Percentiles rank a stretch among this genome's conserved stretches.
These are phyloP conservation scores for Probaryconus sp. DNA, from an alignment of 1,140 invertebrate species.

Conservation along the genomic window DNA sequence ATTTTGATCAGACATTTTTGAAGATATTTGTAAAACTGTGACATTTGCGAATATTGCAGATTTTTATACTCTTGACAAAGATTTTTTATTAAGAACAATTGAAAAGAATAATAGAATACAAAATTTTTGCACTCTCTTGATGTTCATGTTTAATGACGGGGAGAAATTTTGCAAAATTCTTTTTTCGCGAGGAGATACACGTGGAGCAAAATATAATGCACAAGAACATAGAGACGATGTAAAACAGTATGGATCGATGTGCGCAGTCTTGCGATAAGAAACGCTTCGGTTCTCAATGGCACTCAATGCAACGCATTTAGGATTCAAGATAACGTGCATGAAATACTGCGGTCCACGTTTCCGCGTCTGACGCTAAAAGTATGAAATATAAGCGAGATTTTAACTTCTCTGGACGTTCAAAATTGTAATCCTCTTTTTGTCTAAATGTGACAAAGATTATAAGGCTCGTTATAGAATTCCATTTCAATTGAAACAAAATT, in stretches of 20 bases:
- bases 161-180: neutral
- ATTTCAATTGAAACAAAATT: no score
- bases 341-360: slow-evolving; percentile 33
- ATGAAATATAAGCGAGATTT: slow-evolving; percentile 32
- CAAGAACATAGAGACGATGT: slow-evolving; percentile 1
- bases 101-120: no score
- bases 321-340: slow-evolving; percentile 44
- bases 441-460: neutral
- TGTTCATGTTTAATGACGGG: no score
- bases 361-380: slow-evolving; percentile 22
- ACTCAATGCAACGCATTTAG: slow-evolving; percentile 39
- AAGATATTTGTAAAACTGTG: no score
- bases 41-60: no score
- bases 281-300: slow-evolving; percentile 32
- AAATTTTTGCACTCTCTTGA: no score
- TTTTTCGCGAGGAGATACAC: no score
- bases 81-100: no score
- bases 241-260: slow-evolving; percentile 39
- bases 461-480: slow-evolving; percentile 9
- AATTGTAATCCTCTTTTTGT: neutral
- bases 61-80: no score
- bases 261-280: slow-evolving; percentile 51
- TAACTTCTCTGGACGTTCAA: neutral
- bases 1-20: no score
- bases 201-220: slow-evolving; percentile 4